A percentile compares a stretch with the other conserved stretches of the same genome.
Evolutionary conservation across 2,888 invertebrate species (phyloP).

Genomic region (Dorcus hopei): DNA sequence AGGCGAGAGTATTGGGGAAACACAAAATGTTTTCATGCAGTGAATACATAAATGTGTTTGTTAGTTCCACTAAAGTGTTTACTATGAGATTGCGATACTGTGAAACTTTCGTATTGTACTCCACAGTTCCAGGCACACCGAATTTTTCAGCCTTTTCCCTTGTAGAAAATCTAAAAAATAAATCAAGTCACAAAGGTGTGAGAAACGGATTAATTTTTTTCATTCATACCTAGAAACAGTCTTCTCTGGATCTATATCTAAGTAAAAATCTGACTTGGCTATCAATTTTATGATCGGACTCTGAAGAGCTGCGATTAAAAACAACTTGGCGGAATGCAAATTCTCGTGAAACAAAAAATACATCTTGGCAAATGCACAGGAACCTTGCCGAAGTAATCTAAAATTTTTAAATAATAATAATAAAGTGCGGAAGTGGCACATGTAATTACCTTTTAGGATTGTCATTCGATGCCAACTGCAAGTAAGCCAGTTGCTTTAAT

Average conservation of each 20-base stretch:
- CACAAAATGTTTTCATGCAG: conserved; percentile 82
- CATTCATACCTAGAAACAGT: neutral
- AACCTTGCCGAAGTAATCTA: conserved; percentile 77
- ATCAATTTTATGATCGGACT: conserved; percentile 88
- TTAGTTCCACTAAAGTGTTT: conserved; percentile 72
- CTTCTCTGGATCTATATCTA: conserved; percentile 78
- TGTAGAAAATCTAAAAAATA: conserved; percentile 51
- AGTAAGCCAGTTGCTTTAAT: conserved; percentile 64
- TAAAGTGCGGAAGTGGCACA: conserved; percentile 1
- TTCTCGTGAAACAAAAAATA: conserved; percentile 88
- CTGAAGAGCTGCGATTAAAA: conserved; percentile 88
- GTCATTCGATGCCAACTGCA: conserved; percentile 68
- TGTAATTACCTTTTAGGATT: conserved; percentile 57
- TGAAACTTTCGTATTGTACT: conserved; percentile 69
- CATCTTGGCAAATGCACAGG: conserved; percentile 81
- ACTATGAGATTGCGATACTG: conserved; percentile 79
- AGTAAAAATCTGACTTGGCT: conserved; percentile 85
- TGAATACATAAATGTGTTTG: conserved; percentile 77
- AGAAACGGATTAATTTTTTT: too few species aligned
- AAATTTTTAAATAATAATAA: conserved; percentile 17
- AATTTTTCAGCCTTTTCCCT: conserved; percentile 63
- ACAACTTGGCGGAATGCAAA: conserved; percentile 86
- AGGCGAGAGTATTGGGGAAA: conserved; percentile 85
- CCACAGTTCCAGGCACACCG: conserved; percentile 70
- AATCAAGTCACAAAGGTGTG: too few species aligned